Evolutionary conservation across 2,797 vertebrate species (phyloP), one percentile per base, ranked within the genome.

Genomic region (Cyprinodon diabolis): DNA sequence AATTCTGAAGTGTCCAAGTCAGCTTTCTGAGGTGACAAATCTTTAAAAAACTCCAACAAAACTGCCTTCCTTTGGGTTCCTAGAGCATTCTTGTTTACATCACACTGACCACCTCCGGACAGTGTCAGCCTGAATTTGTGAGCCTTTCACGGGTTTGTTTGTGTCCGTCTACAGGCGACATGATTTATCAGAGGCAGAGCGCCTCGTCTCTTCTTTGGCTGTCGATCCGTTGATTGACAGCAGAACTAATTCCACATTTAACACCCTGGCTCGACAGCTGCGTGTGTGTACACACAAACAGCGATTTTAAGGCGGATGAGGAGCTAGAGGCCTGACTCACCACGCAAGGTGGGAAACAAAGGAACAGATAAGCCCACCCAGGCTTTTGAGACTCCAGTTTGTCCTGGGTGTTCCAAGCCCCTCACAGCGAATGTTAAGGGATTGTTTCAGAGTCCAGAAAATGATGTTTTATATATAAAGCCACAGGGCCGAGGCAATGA

Each of bases 221-320:
- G 57, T 85, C 75, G 4, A 75, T 79, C 68, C 76, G 76, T 78
- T 86, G 89, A 92, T 84, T 87, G 91, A 91, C 88, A 88, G 87
- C 84, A 69, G 72, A 87, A 87, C 86, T 85, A 91, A 91, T 90
- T 86, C 77, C 68, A 47, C 25, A 21, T 86, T 86, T 81, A 81
- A 84, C 82, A 85, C 67, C 71, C 78, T 69, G 71, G 71, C 78
- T 40, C 77, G 81, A 85, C 74, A 21, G 76, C 76, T 52, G 13
- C 25, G 51, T 43, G 54, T 60, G 66, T 40, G 0, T 4, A 23
- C 55, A 76, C 62, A 82, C 62, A 85, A 67, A 68, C 73, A 57
- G n/a, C 68, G 77, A 70, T 74, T 73, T 11, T 71, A 56, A 78
- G 57, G 71, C 63, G 63, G 69, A 81, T 63, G 74, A 10, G 1